phyloP scores from a whole-genome alignment of 2,797 vertebrate genomes.

The Sus cebifrons region DNA sequence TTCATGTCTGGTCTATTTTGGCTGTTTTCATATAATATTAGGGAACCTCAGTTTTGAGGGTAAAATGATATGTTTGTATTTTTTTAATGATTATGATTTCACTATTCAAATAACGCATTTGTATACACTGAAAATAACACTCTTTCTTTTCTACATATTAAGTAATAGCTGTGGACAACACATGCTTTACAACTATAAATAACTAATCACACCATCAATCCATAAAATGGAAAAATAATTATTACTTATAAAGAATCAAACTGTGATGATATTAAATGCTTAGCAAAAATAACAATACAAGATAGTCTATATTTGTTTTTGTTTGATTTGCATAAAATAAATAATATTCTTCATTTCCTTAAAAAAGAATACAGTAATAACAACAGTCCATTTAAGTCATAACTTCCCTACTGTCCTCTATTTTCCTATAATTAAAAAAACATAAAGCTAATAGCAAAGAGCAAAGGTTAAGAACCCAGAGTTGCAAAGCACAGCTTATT shows the following conservation, averaged over 20 bases:
- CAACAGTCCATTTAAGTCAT: conserved; percentile 74
- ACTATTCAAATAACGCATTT: conserved; percentile 91
- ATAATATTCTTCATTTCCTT: conserved; percentile 72
- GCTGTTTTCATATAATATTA: conserved; percentile 82
- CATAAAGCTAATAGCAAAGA: conserved; percentile 76
- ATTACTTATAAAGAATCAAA: conserved; percentile 78
- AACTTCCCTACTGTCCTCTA: conserved; percentile 79
- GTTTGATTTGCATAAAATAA: conserved; percentile 78
- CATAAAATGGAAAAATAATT: conserved; percentile 81
- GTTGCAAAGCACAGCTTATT: conserved; percentile 74
- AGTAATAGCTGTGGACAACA: conserved; percentile 58
- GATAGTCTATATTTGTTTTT: conserved; percentile 69
- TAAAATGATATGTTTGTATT: conserved; percentile 86
- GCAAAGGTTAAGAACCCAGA: conserved; percentile 75
- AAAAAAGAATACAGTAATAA: conserved; percentile 81
- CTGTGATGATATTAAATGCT: conserved; percentile 70
- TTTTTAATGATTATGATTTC: conserved; percentile 89
- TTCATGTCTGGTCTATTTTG: conserved; percentile 79
- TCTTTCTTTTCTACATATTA: conserved; percentile 87
- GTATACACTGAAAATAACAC: conserved; percentile 85
- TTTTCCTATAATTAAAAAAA: conserved; percentile 86
- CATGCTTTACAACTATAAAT: conserved; percentile 74
- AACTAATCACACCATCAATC: conserved; percentile 71
- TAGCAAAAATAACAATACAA: conserved; percentile 73
- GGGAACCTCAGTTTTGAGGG: conserved; percentile 86